Evolutionary conservation across 1,140 invertebrate genomes (phyloP).

Genomic region (Papilio xuthus): DNA sequence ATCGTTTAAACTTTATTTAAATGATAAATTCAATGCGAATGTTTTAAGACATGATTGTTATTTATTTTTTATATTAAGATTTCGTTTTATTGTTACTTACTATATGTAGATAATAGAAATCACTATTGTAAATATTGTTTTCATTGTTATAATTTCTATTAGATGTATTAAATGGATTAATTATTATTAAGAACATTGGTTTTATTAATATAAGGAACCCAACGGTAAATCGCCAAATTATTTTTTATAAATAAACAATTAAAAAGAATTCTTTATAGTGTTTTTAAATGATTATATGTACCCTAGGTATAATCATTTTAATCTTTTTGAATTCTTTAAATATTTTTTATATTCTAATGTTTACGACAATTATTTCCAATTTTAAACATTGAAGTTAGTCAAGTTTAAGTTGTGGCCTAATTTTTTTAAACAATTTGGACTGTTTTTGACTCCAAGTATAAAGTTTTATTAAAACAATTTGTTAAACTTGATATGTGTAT

Average conservation of each 20-base stretch:
- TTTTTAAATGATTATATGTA: background rate
- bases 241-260: background rate
- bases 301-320: too few species aligned
- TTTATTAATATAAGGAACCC: conserved; percentile 47
- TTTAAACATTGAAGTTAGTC: too few species aligned
- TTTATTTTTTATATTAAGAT: conserved; percentile 65
- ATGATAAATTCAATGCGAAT: conserved; percentile 31
- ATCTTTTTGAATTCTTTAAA: too few species aligned
- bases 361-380: too few species aligned
- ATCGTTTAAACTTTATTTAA: conserved; percentile 24
- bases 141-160: conserved; percentile 66
- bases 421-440: too few species aligned
- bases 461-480: background rate
- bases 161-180: conserved; percentile 67
- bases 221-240: conserved; percentile 3
- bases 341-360: too few species aligned
- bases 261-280: conserved; percentile 4
- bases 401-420: too few species aligned
- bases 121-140: conserved; percentile 74
- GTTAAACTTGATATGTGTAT: too few species aligned
- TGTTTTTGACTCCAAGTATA: too few species aligned
- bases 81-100: conserved; percentile 57
- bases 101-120: conserved; percentile 48
- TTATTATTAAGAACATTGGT: conserved; percentile 48
- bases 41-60: conserved; percentile 53